Conservation (phyloP, 2,888 invertebrate species). For the Hydropsyche betteni region DNA sequence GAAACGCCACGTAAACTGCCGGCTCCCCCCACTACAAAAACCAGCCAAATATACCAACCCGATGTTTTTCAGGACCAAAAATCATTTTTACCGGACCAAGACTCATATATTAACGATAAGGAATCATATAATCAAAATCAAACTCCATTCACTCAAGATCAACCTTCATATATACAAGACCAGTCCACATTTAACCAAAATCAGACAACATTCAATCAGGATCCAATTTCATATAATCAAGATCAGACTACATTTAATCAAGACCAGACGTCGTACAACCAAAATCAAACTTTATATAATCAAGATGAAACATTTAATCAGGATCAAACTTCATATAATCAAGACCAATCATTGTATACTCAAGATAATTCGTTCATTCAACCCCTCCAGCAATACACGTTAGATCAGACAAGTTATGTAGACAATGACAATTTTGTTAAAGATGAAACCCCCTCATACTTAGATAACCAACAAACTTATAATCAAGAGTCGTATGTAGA, state of each 20-base stretch:
- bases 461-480: conserved; percentile 54
- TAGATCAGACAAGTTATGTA: conserved; percentile 42
- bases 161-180: conserved; percentile 30
- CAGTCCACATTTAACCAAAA: conserved; percentile 27
- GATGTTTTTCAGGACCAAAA: conserved; percentile 41
- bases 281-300: conserved; percentile 16
- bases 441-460: conserved; percentile 56
- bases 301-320: conserved; percentile 52
- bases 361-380: neutral
- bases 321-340: conserved; percentile 49
- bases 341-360: conserved; percentile 20
- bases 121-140: conserved; percentile 39
- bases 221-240: conserved; percentile 17
- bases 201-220: conserved; percentile 27
- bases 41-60: conserved; percentile 38
- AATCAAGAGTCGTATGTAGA: conserved; percentile 52
- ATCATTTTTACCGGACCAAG: conserved; percentile 35
- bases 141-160: conserved; percentile 31
- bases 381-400: conserved; percentile 26
- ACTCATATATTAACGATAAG: conserved; percentile 33
- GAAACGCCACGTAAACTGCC: conserved; percentile 49
- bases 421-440: conserved; percentile 58
- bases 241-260: conserved; percentile 52
- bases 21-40: conserved; percentile 45
- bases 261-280: conserved; percentile 40